These are phyloP conservation scores for Pithecia hirsuta DNA, from an alignment of 2,797 vertebrate species.

Conservation along the genomic window DNA sequence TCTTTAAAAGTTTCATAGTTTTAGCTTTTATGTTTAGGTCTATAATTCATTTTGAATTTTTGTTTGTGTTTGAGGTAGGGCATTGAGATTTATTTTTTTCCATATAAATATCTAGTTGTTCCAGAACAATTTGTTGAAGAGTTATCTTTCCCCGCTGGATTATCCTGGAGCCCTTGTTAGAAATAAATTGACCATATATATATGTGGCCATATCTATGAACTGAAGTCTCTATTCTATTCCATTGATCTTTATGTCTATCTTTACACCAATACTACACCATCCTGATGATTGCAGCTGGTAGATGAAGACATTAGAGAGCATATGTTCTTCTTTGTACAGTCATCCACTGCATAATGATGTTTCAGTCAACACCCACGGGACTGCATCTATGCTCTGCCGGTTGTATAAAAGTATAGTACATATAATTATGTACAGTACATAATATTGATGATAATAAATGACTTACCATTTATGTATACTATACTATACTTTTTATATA, in stretches of 20 bases:
- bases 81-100: background rate
- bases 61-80: background rate
- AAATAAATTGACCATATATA: background rate
- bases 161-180: background rate
- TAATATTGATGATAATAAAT: background rate
- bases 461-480: background rate
- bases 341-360: accelerated
- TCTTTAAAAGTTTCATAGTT: background rate
- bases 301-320: background rate
- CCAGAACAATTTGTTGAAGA: background rate
- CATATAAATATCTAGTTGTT: background rate
- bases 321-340: background rate
- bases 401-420: background rate
- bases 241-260: background rate
- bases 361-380: background rate
- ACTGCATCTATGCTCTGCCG: background rate
- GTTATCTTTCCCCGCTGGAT: background rate
- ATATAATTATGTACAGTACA: background rate
- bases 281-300: background rate
- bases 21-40: background rate
- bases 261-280: background rate
- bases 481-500: background rate
- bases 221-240: background rate
- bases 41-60: background rate
- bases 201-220: background rate